Percentiles rank a stretch among this genome's conserved stretches.
phyloP scores from a whole-genome alignment of 2,113 vertebrate species.

The Aspiorhynchus laticeps region DNA sequence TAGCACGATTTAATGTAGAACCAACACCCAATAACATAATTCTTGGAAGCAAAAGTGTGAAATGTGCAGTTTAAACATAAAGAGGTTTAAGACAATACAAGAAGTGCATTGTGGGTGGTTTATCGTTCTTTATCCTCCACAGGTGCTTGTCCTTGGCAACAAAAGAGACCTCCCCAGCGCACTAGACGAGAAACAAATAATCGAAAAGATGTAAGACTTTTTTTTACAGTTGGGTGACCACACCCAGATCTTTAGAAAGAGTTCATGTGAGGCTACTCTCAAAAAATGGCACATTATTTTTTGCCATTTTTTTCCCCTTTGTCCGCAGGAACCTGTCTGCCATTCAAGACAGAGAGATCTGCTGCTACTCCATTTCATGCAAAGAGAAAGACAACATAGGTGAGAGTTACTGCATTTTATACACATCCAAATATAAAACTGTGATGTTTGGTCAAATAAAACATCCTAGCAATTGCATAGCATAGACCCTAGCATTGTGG shows the following conservation, averaged over 20 bases:
- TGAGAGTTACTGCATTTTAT: conserved; percentile 59
- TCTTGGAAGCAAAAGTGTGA: not conserved
- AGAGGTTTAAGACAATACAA: not conserved
- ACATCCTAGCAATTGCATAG: too few species aligned
- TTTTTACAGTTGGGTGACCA: not conserved
- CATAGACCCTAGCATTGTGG: too few species aligned
- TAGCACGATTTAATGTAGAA: not conserved
- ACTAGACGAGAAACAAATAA: conserved; percentile 89
- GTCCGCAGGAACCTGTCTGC: conserved; percentile 80
- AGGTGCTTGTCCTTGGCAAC: conserved; percentile 90
- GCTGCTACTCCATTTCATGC: conserved; percentile 86
- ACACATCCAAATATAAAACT: not conserved
- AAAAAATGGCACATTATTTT: not conserved
- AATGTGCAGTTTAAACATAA: not conserved
- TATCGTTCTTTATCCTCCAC: not conserved
- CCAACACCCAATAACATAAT: not conserved
- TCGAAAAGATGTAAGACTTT: conserved; percentile 87
- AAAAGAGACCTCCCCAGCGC: conserved; percentile 85
- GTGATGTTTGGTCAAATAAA: not conserved
- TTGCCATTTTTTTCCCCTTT: not conserved
- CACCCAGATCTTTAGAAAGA: conserved; percentile 52
- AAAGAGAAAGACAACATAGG: conserved; percentile 87
- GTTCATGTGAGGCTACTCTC: not conserved
- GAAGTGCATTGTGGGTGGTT: not conserved
- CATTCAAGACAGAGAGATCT: conserved; percentile 85